Conservation (phyloP, 2,888 invertebrate genomes). For the Scrobipalpa atriplicella region DNA sequence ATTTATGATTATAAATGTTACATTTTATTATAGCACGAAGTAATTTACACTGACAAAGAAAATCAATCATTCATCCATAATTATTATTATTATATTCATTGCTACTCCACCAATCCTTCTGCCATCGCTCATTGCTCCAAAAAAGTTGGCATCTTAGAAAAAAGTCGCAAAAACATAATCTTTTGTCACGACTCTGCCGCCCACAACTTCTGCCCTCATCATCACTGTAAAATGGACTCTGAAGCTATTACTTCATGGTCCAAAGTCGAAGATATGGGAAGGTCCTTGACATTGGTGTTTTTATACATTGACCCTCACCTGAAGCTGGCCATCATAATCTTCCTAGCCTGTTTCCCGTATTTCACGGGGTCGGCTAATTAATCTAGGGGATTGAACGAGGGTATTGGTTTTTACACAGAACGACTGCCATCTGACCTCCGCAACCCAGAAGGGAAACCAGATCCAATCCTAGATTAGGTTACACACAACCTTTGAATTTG, state of each 20-base stretch:
- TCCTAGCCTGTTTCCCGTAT: no score
- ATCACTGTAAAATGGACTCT: conserved; percentile 38
- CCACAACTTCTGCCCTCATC: conserved; percentile 41
- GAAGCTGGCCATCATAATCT: no score
- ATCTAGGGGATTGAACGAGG: no score
- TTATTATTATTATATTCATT: neutral
- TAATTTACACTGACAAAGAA: neutral
- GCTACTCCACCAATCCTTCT: neutral
- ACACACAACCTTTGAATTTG: no score
- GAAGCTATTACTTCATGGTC: conserved; percentile 37
- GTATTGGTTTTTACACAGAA: no score
- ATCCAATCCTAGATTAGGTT: no score
- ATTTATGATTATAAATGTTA: no score
- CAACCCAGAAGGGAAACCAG: no score
- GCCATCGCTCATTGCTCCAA: conserved; percentile 12
- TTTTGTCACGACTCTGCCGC: conserved; percentile 49
- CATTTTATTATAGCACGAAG: no score
- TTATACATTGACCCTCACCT: conserved; percentile 38
- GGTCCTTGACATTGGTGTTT: conserved; percentile 53
- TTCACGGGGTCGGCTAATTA: no score
- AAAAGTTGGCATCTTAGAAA: conserved; percentile 13
- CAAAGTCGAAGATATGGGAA: conserved; percentile 29
- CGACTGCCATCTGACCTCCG: no score
- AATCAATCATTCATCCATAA: neutral
- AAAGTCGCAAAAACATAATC: conserved; percentile 38